Evolutionary conservation across 2,888 invertebrate species (phyloP).

Genomic region (Drosophila mulleri): DNA sequence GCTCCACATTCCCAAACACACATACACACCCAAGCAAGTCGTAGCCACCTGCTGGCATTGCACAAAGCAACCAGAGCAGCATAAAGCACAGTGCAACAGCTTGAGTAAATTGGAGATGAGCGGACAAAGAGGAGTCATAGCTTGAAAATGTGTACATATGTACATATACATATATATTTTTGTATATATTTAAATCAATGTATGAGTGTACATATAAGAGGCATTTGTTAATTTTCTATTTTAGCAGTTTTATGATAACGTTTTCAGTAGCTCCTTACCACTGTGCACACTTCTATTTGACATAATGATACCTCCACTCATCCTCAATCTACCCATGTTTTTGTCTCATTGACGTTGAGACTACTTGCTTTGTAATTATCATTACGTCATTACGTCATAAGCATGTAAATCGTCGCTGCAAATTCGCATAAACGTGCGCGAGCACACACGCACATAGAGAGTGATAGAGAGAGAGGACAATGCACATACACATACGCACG

Average conservation of each 20-base stretch:
- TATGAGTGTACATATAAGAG: neutral
- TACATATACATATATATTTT: too few relatives aligned
- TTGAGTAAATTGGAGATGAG: neutral
- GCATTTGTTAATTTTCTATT: constrained; percentile 3
- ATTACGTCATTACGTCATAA: constrained; percentile 64
- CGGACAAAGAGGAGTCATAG: neutral
- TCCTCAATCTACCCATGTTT: constrained; percentile 18
- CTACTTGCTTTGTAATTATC: constrained; percentile 51
- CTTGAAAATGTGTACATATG: neutral
- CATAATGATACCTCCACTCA: constrained; percentile 38
- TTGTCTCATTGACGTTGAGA: constrained; percentile 1
- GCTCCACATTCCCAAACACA: neutral
- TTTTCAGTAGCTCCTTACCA: constrained; percentile 18
- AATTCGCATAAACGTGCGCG: neutral
- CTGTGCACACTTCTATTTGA: constrained; percentile 34
- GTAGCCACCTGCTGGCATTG: constrained; percentile 53
- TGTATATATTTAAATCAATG: neutral
- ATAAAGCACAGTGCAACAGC: constrained; percentile 28
- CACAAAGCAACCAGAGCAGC: constrained; percentile 19
- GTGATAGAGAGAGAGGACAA: neutral
- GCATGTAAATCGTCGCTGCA: constrained; percentile 38
- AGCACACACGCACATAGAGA: neutral
- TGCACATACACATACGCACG: neutral
- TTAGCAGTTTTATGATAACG: neutral
- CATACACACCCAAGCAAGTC: neutral